Conservation (phyloP, 2,888 invertebrate genomes). For the Tortricodes alternella region DNA sequence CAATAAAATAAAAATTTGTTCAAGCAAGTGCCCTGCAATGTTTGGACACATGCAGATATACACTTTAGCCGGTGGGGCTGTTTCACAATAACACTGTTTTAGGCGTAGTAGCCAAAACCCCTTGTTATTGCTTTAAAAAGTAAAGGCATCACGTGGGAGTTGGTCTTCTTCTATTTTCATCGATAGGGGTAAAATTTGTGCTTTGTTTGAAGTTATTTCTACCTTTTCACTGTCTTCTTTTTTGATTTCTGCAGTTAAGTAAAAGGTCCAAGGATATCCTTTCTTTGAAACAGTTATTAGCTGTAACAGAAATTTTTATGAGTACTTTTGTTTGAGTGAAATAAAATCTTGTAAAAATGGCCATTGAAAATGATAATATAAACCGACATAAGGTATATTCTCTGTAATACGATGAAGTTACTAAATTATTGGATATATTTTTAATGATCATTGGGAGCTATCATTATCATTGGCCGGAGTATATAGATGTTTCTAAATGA, state of each 20-base stretch:
- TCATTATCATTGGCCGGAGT: conserved; percentile 14
- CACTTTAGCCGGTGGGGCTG: not conserved
- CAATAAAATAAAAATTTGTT: not conserved
- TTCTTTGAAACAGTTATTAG: conserved; percentile 43
- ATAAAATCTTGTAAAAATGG: conserved; percentile 7
- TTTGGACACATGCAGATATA: not conserved
- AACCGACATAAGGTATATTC: not conserved
- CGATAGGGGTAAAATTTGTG: not conserved
- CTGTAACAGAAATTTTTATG: conserved; percentile 45
- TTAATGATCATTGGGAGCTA: too few relatives aligned
- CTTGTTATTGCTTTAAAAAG: not conserved
- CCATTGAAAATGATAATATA: conserved; percentile 5
- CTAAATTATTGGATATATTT: too few relatives aligned
- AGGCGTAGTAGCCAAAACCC: not conserved
- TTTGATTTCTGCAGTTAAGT: conserved; percentile 51
- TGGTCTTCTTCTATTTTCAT: not conserved
- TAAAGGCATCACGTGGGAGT: not conserved
- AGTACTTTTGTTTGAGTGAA: not conserved
- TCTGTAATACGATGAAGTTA: not conserved
- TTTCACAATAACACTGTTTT: not conserved
- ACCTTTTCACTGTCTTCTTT: conserved; percentile 17
- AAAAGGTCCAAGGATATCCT: conserved; percentile 48
- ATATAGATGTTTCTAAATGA: too few relatives aligned
- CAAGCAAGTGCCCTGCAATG: not conserved
- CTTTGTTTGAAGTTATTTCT: not conserved